Conservation (phyloP, 2,888 invertebrate genomes). For the Choreutis nemorana region DNA sequence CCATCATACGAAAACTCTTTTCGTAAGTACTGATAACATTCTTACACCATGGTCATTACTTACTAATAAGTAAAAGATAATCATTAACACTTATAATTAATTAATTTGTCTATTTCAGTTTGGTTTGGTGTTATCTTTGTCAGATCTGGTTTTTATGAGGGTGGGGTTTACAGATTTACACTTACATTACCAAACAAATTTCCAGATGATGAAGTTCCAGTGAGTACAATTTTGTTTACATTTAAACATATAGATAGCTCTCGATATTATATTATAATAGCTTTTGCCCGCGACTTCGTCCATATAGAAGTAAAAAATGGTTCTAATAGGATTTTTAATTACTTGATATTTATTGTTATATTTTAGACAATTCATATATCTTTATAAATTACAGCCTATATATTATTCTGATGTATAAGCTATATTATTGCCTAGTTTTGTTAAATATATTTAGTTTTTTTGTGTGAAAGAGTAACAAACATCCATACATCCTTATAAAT, state of each 20-base stretch:
- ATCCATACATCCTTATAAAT: too few species aligned
- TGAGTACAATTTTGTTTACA: slow-evolving; percentile 51
- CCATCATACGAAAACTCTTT: slow-evolving; percentile 87
- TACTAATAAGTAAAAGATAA: background rate
- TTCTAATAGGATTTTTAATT: too few species aligned
- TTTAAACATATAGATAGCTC: slow-evolving; percentile 5
- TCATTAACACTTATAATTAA: background rate
- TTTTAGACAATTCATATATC: too few species aligned
- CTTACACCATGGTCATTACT: slow-evolving; percentile 7
- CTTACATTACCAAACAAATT: slow-evolving; percentile 87
- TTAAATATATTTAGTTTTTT: too few species aligned
- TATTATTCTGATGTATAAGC: too few species aligned
- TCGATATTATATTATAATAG: too few species aligned
- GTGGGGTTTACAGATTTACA: slow-evolving; percentile 90
- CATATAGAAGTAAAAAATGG: too few species aligned
- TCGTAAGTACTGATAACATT: slow-evolving; percentile 64
- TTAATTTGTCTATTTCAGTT: slow-evolving; percentile 64
- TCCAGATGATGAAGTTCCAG: slow-evolving; percentile 85
- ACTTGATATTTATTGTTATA: too few species aligned
- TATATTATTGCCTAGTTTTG: too few species aligned
- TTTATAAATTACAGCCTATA: too few species aligned
- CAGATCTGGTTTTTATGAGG: slow-evolving; percentile 86
- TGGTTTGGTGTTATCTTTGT: slow-evolving; percentile 94
- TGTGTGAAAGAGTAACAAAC: too few species aligned
- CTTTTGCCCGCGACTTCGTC: too few species aligned